Conservation (phyloP, 2,797 vertebrate species). For the Epinephelus malabaricus region DNA sequence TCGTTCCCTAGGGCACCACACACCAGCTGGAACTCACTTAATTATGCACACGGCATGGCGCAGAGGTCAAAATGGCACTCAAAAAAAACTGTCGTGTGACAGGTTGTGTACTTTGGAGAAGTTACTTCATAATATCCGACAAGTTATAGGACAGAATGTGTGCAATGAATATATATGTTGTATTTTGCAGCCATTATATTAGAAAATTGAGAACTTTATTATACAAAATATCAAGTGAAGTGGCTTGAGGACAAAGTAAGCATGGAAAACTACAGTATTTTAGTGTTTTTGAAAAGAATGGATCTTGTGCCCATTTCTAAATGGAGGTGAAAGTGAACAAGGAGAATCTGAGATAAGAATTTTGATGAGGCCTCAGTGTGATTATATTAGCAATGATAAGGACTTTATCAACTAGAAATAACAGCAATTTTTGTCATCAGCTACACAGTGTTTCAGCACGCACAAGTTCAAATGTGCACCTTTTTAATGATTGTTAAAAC, state of each 20-base stretch:
- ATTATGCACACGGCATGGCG: constrained; percentile 71
- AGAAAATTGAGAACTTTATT: not conserved
- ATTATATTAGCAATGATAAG: not conserved
- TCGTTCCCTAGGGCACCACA: constrained; percentile 65
- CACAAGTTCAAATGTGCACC: not conserved
- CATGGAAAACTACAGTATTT: not conserved
- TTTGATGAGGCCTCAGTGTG: not conserved
- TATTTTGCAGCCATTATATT: not conserved
- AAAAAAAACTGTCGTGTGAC: constrained; percentile 38
- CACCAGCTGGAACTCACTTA: constrained; percentile 81
- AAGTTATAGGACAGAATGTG: constrained; percentile 4
- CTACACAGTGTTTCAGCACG: not conserved
- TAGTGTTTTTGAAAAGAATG: constrained; percentile 2
- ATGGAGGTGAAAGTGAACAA: not conserved
- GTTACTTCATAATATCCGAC: constrained; percentile 20
- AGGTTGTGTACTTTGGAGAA: constrained; percentile 56
- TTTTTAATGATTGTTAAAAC: not conserved
- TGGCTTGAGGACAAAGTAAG: not conserved
- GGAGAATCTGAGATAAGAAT: not conserved
- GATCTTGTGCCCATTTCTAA: not conserved
- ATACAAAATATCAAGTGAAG: not conserved
- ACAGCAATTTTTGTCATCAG: not conserved
- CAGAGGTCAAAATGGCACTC: constrained; percentile 70
- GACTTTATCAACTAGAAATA: not conserved
- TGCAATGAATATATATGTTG: not conserved